These are phyloP conservation scores for Galeopsomyia nigrocyanea DNA, from an alignment of 2,888 invertebrate species.

Conservation along the genomic window DNA sequence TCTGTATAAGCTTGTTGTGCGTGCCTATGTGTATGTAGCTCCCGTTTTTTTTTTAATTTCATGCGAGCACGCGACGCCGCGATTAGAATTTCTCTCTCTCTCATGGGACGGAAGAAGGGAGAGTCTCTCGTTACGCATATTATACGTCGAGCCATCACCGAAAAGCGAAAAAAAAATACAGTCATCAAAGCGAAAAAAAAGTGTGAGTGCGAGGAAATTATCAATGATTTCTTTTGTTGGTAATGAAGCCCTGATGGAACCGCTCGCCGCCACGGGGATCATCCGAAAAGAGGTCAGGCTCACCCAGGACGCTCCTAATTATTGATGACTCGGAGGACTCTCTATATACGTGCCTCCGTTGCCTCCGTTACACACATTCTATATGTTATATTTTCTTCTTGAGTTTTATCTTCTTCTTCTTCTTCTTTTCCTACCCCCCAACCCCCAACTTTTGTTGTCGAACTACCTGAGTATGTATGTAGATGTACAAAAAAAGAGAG, in stretches of 20 bases:
- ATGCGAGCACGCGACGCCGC: background rate
- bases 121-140: slow-evolving; percentile 9
- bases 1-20: background rate
- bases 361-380: no score
- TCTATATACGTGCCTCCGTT: no score
- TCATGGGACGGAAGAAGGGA: no score
- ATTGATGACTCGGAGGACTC: slow-evolving; percentile 56
- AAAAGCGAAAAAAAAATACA: slow-evolving; percentile 1
- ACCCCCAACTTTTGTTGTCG: no score
- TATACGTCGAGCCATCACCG: background rate
- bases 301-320: slow-evolving; percentile 59
- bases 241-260: slow-evolving; percentile 57
- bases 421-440: no score
- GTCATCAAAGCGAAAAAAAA: background rate
- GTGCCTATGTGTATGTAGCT: background rate
- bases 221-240: slow-evolving; percentile 46
- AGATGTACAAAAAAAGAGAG: no score
- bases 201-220: slow-evolving; percentile 22
- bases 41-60: background rate
- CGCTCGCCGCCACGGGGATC: slow-evolving; percentile 68
- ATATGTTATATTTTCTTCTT: no score
- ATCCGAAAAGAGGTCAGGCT: slow-evolving; percentile 66
- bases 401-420: no score
- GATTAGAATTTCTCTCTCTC: no score
- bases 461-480: no score